A percentile compares a stretch with the other conserved stretches of the same genome.
Evolutionary conservation across 2,888 invertebrate genomes (phyloP).

Genomic region (Odontomyia ornata): DNA sequence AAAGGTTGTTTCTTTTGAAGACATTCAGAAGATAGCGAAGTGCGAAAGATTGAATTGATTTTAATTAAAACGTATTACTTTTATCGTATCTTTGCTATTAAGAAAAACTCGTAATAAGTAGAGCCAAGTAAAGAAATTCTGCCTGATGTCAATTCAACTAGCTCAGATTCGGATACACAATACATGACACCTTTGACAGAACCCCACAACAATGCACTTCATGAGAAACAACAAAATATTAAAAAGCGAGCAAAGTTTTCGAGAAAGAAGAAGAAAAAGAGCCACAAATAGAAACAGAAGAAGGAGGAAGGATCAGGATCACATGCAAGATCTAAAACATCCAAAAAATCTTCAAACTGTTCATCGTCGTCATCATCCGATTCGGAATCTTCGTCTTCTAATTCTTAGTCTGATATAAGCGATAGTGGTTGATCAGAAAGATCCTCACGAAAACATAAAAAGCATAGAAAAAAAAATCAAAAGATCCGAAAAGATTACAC

Average conservation of each 20-base stretch:
- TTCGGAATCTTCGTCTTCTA: conserved; percentile 31
- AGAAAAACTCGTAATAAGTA: too few relatives aligned
- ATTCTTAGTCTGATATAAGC: too few relatives aligned
- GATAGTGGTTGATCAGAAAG: not conserved
- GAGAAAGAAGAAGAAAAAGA: conserved; percentile 44
- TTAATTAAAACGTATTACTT: too few relatives aligned
- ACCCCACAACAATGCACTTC: conserved; percentile 79
- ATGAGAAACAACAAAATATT: conserved; percentile 72
- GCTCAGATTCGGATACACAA: conserved; percentile 84
- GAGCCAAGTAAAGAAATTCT: conserved; percentile 94
- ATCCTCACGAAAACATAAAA: not conserved
- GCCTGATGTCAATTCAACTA: conserved; percentile 93
- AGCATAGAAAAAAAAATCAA: conserved; percentile 10
- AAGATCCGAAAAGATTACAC: conserved; percentile 16
- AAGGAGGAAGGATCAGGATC: conserved; percentile 22
- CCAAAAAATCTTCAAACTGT: not conserved
- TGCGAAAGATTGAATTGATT: too few relatives aligned
- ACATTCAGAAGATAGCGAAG: too few relatives aligned
- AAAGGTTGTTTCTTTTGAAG: too few relatives aligned
- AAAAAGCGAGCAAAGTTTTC: conserved; percentile 45
- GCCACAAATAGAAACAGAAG: conserved; percentile 46
- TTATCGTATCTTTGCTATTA: too few relatives aligned
- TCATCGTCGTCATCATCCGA: conserved; percentile 7
- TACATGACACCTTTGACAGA: conserved; percentile 85
- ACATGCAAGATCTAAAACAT: too few relatives aligned